Conservation (phyloP, 2,113 vertebrate species). For the Colinus virginianus region DNA sequence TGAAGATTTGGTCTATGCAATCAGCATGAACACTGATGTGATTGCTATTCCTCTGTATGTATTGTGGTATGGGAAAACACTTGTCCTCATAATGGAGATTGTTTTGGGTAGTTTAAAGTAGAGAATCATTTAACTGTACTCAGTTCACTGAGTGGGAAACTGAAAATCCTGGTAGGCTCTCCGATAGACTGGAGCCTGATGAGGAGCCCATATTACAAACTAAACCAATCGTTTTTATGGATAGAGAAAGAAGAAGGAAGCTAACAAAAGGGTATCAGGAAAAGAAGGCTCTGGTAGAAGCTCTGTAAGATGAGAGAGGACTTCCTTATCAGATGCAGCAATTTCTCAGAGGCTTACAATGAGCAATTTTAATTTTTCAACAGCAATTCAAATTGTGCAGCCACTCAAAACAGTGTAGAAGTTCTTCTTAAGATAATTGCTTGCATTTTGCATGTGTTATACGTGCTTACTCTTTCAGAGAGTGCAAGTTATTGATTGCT, state of each 20-base stretch:
- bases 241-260: background rate
- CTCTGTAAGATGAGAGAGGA: background rate
- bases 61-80: accelerated
- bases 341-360: background rate
- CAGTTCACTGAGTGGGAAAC: background rate
- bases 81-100: background rate
- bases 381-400: background rate
- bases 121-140: background rate
- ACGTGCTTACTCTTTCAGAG: background rate
- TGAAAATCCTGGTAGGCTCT: background rate
- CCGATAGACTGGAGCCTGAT: background rate
- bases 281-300: background rate
- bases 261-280: background rate
- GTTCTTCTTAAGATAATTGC: background rate
- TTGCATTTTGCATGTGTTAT: background rate
- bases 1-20: background rate
- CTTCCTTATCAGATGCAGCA: background rate
- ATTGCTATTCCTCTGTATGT: background rate
- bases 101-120: background rate
- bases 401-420: background rate
- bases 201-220: background rate
- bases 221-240: background rate
- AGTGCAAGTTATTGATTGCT: background rate
- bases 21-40: background rate
- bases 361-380: constrained; percentile 3